Base-by-base conservation (phyloP, 2,113 vertebrate species). In the Mormyrus iriodes region DNA sequence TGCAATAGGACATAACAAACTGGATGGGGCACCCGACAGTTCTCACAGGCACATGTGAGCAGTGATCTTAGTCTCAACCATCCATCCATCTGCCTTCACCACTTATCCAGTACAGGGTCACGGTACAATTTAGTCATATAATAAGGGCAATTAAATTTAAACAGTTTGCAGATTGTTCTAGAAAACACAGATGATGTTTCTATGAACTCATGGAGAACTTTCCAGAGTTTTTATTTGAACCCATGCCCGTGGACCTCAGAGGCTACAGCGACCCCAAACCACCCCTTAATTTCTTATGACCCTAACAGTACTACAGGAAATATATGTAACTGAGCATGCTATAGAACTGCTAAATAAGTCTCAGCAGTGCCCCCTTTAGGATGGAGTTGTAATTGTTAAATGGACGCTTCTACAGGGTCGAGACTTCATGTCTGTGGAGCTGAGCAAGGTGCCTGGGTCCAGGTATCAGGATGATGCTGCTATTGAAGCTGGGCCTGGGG, bases 351-450 rank as follows among this genome's bases (percentile, higher is more conserved):
- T 17, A 82, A 82, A 8, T 2, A 12, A 19, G 35, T 91, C 31
- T 89, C 58, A 27, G 15, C 35, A 88, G 52, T n/a, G 10, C 87
- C 87, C 87, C 65, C 53, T 89, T 3, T 85, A 17, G 49, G 86
- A 42, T 21, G 6, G 88, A 49, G 52, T 39, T 39, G n/a, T 48
- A 73, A 76, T 52, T 86, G 46, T 44, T 85, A 48, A 61, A 61
- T 65, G 27, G 52, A 17, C 86, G 39, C 46, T 46, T 82, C n/a
- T 89, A 19, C 55, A 91, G 91, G 88, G 89, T 83, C 90, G 73
- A 48, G 91, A 92, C 79, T 31, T 92, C 87, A 83, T 91, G 49
- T 58, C 90, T 39, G 65, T 90, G 10, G 93, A 94, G 8, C 92
- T 90, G 79, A 90, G 90, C 89, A 91, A 89, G 90, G 58, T n/a